phyloP scores from a whole-genome alignment of 2,888 invertebrate genomes.

The Platycheirus rosarum region DNA sequence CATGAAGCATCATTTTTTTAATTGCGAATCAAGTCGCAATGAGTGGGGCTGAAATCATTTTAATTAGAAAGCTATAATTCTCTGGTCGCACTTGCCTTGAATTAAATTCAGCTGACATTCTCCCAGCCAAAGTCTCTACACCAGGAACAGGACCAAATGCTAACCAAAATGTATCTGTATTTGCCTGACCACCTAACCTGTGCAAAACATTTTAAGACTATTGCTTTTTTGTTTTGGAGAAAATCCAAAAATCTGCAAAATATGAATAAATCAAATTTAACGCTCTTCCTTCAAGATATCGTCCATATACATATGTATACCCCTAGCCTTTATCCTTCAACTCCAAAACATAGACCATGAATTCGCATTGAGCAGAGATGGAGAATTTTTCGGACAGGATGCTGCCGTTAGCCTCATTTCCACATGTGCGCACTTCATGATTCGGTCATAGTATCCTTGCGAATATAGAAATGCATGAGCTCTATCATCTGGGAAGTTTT shows the following conservation, averaged over 20 bases:
- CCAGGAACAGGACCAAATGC: neutral
- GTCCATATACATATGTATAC: neutral
- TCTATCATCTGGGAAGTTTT: slow-evolving; percentile 18
- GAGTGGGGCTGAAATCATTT: slow-evolving; percentile 32
- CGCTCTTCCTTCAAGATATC: slow-evolving; percentile 19
- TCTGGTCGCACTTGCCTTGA: slow-evolving; percentile 10
- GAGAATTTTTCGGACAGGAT: slow-evolving; percentile 54
- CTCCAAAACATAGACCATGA: slow-evolving; percentile 4
- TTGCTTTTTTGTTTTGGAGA: slow-evolving; percentile 34
- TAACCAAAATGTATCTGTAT: slow-evolving; percentile 62
- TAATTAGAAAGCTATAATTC: slow-evolving; percentile 43
- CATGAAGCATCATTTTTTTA: too few species aligned
- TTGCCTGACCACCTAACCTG: slow-evolving; percentile 54
- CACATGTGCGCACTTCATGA: slow-evolving; percentile 12
- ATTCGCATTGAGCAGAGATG: neutral
- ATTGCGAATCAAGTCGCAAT: too few species aligned
- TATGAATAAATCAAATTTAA: slow-evolving; percentile 22
- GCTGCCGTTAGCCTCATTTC: slow-evolving; percentile 61
- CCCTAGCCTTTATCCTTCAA: slow-evolving; percentile 10
- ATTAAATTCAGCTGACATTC: slow-evolving; percentile 37
- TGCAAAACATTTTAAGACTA: slow-evolving; percentile 67
- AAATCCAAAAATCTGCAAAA: neutral
- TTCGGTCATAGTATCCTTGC: neutral
- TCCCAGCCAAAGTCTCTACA: slow-evolving; percentile 7
- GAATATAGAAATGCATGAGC: neutral